Base-by-base conservation (phyloP, 1,140 invertebrate species). In the Alviniconcha marisindica region DNA sequence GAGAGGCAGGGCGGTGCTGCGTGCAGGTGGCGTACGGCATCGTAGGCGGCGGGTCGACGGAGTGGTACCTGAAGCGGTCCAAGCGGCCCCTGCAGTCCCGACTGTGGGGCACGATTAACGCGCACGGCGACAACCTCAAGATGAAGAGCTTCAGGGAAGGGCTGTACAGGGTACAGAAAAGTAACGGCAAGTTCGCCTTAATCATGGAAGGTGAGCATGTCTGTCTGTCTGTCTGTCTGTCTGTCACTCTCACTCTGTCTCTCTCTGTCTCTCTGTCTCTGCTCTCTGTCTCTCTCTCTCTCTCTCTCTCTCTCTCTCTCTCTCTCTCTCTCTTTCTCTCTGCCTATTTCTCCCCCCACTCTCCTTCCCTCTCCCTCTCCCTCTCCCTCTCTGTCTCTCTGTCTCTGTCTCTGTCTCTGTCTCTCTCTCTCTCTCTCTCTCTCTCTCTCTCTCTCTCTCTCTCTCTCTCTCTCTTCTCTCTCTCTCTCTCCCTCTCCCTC, bases 111-210 rank as follows among this genome's bases (percentile, higher is more conserved):
- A 63, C 28, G 24, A 84, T 87, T 42, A 60, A 76, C 10, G 40
- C 51, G 15, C n/a, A 83, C 21, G 15, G 33, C 33, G 24, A 63
- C 5, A 69, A 77, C 21, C 28, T 84, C 21, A 44, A 85, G 14
- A 76, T 84, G 12, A 44, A 60, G 12, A 81, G 15, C 36, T 44
- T 83, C 2, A 24, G 81, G 15, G 83, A 88, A 44, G 89, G 83
- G 2, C 14, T 90, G 31, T 33, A 81, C 10, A 82, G 84, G 40
- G 86, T 87, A 15, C 74, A 82, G 12, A 18, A 40, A 10, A 54
- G 51, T 24, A 54, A 81, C 0, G 84, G 82, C 18, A 44, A 82
- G 28, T 88, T 85, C 77, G 87, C 84, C 18, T 83, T 86, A 44
- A 85, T 88, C 24, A 48, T 85, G 60, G 84, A 88, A 48, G 77